Percentiles rank a stretch among this genome's conserved stretches.
phyloP scores from a whole-genome alignment of 1,140 invertebrate genomes.

The Drusus annulatus region DNA sequence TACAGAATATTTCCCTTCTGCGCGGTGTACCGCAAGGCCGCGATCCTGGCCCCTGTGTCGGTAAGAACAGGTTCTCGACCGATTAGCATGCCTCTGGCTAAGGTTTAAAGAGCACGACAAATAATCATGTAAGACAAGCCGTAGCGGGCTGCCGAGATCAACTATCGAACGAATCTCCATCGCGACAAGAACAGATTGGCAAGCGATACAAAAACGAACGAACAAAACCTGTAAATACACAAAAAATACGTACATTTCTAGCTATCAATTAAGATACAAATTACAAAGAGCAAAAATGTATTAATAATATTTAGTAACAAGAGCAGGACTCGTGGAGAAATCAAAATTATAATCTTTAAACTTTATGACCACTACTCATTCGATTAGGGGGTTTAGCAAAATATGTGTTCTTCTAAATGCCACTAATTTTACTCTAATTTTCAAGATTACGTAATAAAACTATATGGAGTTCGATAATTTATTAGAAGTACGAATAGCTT shows the following conservation, averaged over 20 bases:
- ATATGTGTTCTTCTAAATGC: no score
- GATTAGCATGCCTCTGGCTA: constrained; percentile 17
- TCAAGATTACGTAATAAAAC: no score
- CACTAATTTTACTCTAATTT: no score
- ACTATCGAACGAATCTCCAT: no score
- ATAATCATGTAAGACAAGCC: constrained; percentile 18
- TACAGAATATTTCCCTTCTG: not conserved
- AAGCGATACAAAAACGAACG: not conserved
- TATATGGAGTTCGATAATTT: no score
- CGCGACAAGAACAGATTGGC: constrained; percentile 2
- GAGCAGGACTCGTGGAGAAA: no score
- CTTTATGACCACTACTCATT: no score
- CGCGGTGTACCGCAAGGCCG: constrained; percentile 26
- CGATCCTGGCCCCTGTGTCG: constrained; percentile 33
- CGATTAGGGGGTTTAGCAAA: no score
- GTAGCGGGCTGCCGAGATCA: not conserved
- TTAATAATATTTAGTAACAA: not conserved
- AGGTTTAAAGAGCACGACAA: constrained; percentile 19
- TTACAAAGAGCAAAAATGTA: not conserved
- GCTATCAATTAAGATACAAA: not conserved
- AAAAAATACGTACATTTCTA: no score
- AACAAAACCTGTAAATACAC: not conserved
- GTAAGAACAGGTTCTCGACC: constrained; percentile 26
- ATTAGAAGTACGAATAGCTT: no score
- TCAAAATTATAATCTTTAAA: no score